Base-by-base conservation (phyloP, 37 sponge, comb jelly and placozoan species). In the Amphimedon queenslandica region DNA sequence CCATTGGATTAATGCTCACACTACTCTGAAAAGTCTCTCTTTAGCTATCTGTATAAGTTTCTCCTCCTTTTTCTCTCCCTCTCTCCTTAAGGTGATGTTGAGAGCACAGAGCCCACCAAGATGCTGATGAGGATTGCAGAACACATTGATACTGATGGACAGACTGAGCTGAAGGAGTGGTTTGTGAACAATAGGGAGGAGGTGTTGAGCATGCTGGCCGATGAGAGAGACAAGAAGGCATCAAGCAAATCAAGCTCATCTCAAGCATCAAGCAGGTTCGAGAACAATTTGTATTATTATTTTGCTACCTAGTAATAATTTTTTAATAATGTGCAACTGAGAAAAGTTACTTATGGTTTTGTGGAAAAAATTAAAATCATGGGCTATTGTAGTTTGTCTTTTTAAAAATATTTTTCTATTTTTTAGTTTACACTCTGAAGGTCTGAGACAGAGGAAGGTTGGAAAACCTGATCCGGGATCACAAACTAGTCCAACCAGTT, bases 31-130 rank as follows among this genome's bases (percentile, higher is more conserved):
- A n/a, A 33, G 68, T 31, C 13, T 60, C 8, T 60, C 61, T n/a
- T 60, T 11, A 25, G 23, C 5, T 60, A 60, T 60, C 5, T 60
- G 8, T 42, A 47, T 58, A 21, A n/a, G n/a, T n/a, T n/a, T n/a
- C n/a, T n/a, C n/a, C n/a, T n/a, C n/a, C n/a, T 55, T 29, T 36
- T 55, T 33, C 64, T 31, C n/a, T 20, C 37, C 63, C 42, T 31
- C 64, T 1, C 63, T 2, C 28, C 33, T 42, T 6, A 40, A 87
- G 90, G 93, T 21, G 72, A 92, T 80, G 93, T 92, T 13, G 93
- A 92, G 80, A 92, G 93, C 42, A 92, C 93, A 27, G 79, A 87
- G 75, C 93, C 93, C 1, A 92, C 93, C 32, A 92, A 92, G 67
- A 63, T 71, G 68, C 43, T 92, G 58, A 92, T 92, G 93, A 80